Conservation (phyloP, 2,113 vertebrate species). For the Aspidoscelis tigris region DNA sequence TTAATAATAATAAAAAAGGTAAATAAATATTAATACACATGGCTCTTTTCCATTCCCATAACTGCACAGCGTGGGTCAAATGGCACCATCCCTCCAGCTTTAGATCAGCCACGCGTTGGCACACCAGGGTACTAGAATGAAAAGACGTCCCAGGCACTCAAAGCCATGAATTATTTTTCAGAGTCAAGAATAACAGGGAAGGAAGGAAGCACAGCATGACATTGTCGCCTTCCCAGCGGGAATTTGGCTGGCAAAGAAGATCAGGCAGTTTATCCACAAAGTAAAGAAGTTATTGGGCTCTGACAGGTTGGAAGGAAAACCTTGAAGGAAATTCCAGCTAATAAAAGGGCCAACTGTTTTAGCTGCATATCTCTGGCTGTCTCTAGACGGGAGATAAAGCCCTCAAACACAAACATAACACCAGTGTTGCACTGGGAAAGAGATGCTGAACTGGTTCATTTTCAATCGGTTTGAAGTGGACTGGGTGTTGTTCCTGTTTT, state of each 20-base stretch:
- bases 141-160: not conserved
- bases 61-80: not conserved
- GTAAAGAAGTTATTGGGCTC: not conserved
- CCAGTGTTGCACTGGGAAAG: too few relatives aligned
- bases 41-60: not conserved
- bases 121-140: not conserved
- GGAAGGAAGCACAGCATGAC: not conserved
- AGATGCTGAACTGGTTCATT: not conserved
- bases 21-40: conserved; percentile 6
- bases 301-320: not conserved
- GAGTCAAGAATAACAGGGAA: not conserved
- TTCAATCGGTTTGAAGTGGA: not conserved
- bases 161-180: not conserved
- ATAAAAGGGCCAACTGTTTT: not conserved
- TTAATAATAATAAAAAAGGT: conserved; percentile 1
- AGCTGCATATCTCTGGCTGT: not conserved
- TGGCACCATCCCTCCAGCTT: not conserved
- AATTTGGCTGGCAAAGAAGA: not conserved
- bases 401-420: not conserved
- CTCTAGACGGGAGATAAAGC: not conserved
- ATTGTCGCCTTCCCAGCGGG: not conserved
- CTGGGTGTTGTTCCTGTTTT: not conserved
- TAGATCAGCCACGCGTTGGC: too few relatives aligned
- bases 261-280: too few relatives aligned
- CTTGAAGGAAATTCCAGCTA: not conserved